Percentiles rank a stretch among this genome's conserved stretches.
These are phyloP conservation scores for Taenioides sp. DNA, from an alignment of 2,797 vertebrate species.

Conservation along the genomic window DNA sequence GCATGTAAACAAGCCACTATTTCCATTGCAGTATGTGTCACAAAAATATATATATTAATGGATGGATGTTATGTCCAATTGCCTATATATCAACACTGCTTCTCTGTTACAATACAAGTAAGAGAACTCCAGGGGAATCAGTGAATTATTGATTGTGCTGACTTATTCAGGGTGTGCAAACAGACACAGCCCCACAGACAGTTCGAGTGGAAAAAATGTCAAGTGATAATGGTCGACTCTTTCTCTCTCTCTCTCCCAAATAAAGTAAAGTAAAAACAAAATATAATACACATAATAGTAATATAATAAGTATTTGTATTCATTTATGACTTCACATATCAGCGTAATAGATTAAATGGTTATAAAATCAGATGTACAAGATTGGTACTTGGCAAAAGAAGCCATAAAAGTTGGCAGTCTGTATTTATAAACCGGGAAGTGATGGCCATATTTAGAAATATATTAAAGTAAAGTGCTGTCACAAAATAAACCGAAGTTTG, in stretches of 20 bases:
- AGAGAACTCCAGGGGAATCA: conserved; percentile 32
- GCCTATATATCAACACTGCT: conserved; percentile 34
- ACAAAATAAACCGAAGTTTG: too few relatives aligned
- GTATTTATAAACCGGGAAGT: background rate
- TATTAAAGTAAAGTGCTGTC: background rate
- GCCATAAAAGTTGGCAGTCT: background rate
- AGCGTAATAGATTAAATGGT: background rate
- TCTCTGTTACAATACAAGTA: conserved; percentile 27
- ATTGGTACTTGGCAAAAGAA: background rate
- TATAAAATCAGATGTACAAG: background rate
- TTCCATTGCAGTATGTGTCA: background rate
- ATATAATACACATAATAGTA: background rate
- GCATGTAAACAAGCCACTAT: too few relatives aligned
- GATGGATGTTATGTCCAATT: conserved; percentile 21
- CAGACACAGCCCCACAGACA: conserved; percentile 26
- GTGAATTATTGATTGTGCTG: conserved; percentile 68
- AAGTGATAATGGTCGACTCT: conserved; percentile 52
- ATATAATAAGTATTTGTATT: background rate
- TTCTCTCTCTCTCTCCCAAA: conserved; percentile 26
- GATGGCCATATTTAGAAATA: background rate
- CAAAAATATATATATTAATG: conserved; percentile 7
- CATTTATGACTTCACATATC: background rate
- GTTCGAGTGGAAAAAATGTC: conserved; percentile 44
- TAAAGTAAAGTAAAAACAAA: background rate
- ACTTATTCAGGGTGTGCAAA: conserved; percentile 64